Evolutionary conservation across 1,140 invertebrate species (phyloP).

Genomic region (Trachelipus rathkii): DNA sequence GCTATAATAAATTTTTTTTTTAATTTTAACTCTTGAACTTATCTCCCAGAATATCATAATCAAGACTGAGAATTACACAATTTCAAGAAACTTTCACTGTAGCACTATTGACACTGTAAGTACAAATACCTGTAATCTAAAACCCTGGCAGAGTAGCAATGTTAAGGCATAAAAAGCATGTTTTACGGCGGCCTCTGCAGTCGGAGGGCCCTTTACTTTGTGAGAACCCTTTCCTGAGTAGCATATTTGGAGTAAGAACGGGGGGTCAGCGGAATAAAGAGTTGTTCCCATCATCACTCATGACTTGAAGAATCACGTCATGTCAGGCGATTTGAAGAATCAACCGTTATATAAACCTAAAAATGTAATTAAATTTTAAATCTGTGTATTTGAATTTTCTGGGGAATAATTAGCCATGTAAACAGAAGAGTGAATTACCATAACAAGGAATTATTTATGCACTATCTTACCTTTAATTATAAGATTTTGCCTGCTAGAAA

Average conservation of each 20-base stretch:
- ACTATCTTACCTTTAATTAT: not conserved
- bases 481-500: not conserved
- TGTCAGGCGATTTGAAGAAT: constrained; percentile 67
- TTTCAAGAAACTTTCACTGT: too few relatives aligned
- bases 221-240: constrained; percentile 51
- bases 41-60: too few relatives aligned
- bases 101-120: too few relatives aligned
- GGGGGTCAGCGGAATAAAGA: constrained; percentile 51
- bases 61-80: too few relatives aligned
- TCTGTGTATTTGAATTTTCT: too few relatives aligned
- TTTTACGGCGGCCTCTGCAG: constrained; percentile 55
- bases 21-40: too few relatives aligned
- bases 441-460: too few relatives aligned
- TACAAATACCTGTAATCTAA: constrained; percentile 51
- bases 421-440: too few relatives aligned
- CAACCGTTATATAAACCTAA: constrained; percentile 65
- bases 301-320: constrained; percentile 62
- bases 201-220: constrained; percentile 45
- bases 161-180: constrained; percentile 66
- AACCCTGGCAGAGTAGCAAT: constrained; percentile 65
- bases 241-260: constrained; percentile 61
- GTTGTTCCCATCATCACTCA: constrained; percentile 58
- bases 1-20: too few relatives aligned
- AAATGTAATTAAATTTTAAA: too few relatives aligned
- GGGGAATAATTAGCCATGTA: too few relatives aligned